phyloP scores from a whole-genome alignment of 1,140 invertebrate species.

The Neomicropteryx cornuta region DNA sequence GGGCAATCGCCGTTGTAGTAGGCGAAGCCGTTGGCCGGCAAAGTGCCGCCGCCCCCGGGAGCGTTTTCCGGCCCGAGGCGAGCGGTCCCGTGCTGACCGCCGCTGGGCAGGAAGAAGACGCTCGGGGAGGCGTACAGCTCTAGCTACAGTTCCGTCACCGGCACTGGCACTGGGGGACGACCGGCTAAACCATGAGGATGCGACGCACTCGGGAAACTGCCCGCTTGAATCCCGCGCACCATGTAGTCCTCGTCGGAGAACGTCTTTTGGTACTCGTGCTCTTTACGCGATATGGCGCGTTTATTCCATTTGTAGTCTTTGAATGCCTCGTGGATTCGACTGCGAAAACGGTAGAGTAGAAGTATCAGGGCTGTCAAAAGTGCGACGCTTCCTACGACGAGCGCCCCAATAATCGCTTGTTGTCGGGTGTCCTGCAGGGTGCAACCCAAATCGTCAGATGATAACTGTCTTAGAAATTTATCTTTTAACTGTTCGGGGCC shows the following conservation, averaged over 20 bases:
- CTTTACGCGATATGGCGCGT: slow-evolving; percentile 62
- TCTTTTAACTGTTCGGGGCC: slow-evolving; percentile 59
- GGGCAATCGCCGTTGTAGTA: slow-evolving; percentile 57
- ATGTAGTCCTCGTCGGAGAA: slow-evolving; percentile 76
- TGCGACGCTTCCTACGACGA: slow-evolving; percentile 56
- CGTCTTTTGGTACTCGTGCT: slow-evolving; percentile 80
- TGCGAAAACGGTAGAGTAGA: slow-evolving; percentile 65
- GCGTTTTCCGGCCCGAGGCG: slow-evolving; percentile 40
- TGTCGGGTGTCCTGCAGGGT: slow-evolving; percentile 61
- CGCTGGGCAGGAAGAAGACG: slow-evolving; percentile 51
- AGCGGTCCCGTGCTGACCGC: slow-evolving; percentile 34
- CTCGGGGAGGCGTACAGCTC: slow-evolving; percentile 71
- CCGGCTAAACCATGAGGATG: slow-evolving; percentile 43
- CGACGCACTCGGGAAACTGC: slow-evolving; percentile 43
- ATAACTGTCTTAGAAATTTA: slow-evolving; percentile 52
- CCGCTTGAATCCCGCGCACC: slow-evolving; percentile 43
- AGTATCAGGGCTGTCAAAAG: slow-evolving; percentile 55
- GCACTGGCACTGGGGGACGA: slow-evolving; percentile 61
- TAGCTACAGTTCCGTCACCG: slow-evolving; percentile 89
- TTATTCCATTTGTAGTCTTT: slow-evolving; percentile 78
- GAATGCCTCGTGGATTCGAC: slow-evolving; percentile 62
- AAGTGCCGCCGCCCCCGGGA: slow-evolving; percentile 47
- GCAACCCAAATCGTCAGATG: slow-evolving; percentile 68
- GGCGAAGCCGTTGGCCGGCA: slow-evolving; percentile 61
- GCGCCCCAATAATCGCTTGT: slow-evolving; percentile 64